Conservation (phyloP, 2,113 vertebrate species). For the Neotragus moschatus region DNA sequence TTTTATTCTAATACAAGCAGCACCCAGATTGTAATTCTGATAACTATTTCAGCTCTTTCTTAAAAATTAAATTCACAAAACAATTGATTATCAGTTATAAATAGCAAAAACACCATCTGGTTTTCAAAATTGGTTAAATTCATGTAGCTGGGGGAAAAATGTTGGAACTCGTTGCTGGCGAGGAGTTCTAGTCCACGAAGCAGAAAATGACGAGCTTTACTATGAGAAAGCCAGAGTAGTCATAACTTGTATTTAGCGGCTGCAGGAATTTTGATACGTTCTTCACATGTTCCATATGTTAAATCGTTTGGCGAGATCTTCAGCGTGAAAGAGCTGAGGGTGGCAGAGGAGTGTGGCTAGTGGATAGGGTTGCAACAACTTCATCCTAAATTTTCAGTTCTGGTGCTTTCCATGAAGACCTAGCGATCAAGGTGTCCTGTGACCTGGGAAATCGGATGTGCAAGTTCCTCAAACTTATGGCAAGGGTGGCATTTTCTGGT, state of each 20-base stretch:
- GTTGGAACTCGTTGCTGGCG: conserved; percentile 65
- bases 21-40: conserved; percentile 67
- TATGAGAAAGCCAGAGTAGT: conserved; percentile 66
- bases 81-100: conserved; percentile 83
- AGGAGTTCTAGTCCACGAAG: conserved; percentile 63
- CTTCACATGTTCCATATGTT: conserved; percentile 66
- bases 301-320: conserved; percentile 63
- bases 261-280: conserved; percentile 50
- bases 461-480: background rate
- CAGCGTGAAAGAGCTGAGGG: conserved; percentile 66
- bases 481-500: conserved; percentile 28
- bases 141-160: conserved; percentile 49
- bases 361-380: conserved; percentile 39
- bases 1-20: conserved; percentile 42
- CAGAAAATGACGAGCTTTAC: conserved; percentile 75
- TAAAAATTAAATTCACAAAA: conserved; percentile 81
- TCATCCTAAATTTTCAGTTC: background rate
- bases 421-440: background rate
- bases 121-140: conserved; percentile 65
- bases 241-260: conserved; percentile 61
- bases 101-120: conserved; percentile 83
- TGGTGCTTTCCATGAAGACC: background rate
- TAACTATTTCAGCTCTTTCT: conserved; percentile 74
- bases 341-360: conserved; percentile 48
- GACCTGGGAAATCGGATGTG: background rate